These are phyloP conservation scores for Axinella damicornis DNA, from an alignment of 37 sponge, comb jelly and placozoan genomes.

Conservation along the genomic window DNA sequence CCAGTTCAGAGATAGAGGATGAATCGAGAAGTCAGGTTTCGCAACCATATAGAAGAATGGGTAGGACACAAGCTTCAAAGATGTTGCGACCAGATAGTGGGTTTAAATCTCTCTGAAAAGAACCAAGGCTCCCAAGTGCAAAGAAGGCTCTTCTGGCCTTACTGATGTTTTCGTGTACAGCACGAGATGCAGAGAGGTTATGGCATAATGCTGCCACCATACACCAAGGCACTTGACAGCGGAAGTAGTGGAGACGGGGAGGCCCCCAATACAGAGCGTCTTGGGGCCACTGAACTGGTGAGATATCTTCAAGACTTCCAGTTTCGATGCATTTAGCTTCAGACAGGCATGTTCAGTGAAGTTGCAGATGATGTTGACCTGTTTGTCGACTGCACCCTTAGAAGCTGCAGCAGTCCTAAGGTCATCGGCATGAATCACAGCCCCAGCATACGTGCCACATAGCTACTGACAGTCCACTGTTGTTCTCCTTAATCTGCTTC, in stretches of 20 bases:
- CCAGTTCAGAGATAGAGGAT: too few relatives aligned
- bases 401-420: conserved; percentile 3
- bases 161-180: conserved; percentile 27
- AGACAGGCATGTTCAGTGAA: not conserved
- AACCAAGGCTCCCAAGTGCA: too few relatives aligned
- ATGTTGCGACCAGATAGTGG: too few relatives aligned
- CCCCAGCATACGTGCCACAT: conserved; percentile 1
- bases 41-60: too few relatives aligned
- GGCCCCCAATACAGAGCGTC: too few relatives aligned
- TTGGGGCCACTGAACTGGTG: too few relatives aligned
- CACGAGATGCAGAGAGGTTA: conserved; percentile 13
- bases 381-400: not conserved
- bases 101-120: too few relatives aligned
- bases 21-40: too few relatives aligned
- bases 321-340: not conserved
- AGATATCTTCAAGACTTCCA: too few relatives aligned
- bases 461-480: conserved; percentile 6
- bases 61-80: too few relatives aligned
- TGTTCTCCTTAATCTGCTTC: not conserved
- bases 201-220: conserved; percentile 14
- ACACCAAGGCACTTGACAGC: conserved; percentile 14
- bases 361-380: not conserved
- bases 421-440: conserved; percentile 27
- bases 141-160: conserved; percentile 36
- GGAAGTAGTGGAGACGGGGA: too few relatives aligned